A percentile compares a stretch with the other conserved stretches of the same genome.
Conservation (phyloP, 64 coral and sea anemone genomes). For the Actinia equina region DNA sequence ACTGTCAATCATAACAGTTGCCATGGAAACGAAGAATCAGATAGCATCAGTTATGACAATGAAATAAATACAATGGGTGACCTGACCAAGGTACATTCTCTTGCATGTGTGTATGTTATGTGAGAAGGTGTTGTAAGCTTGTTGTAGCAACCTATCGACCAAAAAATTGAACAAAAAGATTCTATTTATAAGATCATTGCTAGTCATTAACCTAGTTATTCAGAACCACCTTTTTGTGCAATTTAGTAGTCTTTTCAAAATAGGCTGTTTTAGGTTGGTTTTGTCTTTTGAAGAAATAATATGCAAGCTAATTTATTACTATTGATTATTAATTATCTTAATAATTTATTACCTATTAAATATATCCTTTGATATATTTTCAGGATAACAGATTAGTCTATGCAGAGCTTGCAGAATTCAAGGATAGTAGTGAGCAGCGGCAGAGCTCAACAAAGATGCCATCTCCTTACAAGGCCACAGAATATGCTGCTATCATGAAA, state of each 20-base stretch:
- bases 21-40: not conserved
- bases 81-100: not conserved
- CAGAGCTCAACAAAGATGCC: not conserved
- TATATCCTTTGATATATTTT: not conserved
- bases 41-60: not conserved
- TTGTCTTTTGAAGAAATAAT: no score
- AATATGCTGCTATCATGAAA: not conserved
- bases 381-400: constrained; percentile 6
- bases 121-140: no score
- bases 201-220: no score
- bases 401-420: constrained; percentile 5
- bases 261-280: no score
- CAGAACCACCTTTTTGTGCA: no score
- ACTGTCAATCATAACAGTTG: not conserved
- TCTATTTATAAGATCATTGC: no score
- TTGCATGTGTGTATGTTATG: not conserved
- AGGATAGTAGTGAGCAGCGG: not conserved
- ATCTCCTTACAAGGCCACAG: not conserved
- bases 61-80: not conserved
- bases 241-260: no score
- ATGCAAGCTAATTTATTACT: no score
- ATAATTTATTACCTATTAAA: not conserved
- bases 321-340: no score
- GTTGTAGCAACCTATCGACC: no score
- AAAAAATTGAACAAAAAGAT: no score